phyloP scores from a whole-genome alignment of 2,888 invertebrate genomes.

The Gryllus longicercus region DNA sequence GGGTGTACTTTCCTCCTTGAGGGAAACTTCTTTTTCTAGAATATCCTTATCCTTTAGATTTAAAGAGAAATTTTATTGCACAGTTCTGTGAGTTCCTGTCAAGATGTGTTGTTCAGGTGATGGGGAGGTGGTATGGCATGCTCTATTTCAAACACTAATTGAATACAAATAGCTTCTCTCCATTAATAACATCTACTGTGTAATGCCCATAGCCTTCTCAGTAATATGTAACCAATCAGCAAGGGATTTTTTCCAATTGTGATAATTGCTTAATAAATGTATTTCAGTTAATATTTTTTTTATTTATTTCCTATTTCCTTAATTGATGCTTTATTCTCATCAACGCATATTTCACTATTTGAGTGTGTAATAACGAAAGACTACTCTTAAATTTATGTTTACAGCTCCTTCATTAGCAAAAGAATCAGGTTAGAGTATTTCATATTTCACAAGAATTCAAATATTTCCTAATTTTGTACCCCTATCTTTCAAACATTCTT shows the following conservation, averaged over 20 bases:
- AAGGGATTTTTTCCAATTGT: slow-evolving; percentile 31
- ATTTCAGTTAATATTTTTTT: slow-evolving; percentile 12
- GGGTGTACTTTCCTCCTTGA: not conserved
- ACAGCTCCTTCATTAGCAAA: too few relatives aligned
- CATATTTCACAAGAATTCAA: too few relatives aligned
- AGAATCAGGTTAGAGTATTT: too few relatives aligned
- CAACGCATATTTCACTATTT: too few relatives aligned
- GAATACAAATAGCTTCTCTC: slow-evolving; percentile 12
- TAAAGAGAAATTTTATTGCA: not conserved
- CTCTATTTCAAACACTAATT: slow-evolving; percentile 28
- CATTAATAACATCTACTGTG: slow-evolving; percentile 12
- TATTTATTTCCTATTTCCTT: not conserved
- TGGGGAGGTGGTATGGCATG: slow-evolving; percentile 24
- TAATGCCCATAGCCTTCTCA: slow-evolving; percentile 23
- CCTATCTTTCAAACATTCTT: too few relatives aligned
- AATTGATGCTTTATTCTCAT: too few relatives aligned
- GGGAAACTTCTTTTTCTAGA: not conserved
- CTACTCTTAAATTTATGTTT: too few relatives aligned
- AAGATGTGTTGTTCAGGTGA: slow-evolving; percentile 19
- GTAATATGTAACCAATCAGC: slow-evolving; percentile 29
- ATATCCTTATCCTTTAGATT: not conserved
- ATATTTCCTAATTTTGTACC: too few relatives aligned
- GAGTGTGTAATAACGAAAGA: too few relatives aligned
- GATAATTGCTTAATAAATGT: slow-evolving; percentile 38
- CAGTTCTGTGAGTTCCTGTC: slow-evolving; percentile 23